phyloP scores from a whole-genome alignment of 2,888 invertebrate genomes.

The Merodon equestris region DNA sequence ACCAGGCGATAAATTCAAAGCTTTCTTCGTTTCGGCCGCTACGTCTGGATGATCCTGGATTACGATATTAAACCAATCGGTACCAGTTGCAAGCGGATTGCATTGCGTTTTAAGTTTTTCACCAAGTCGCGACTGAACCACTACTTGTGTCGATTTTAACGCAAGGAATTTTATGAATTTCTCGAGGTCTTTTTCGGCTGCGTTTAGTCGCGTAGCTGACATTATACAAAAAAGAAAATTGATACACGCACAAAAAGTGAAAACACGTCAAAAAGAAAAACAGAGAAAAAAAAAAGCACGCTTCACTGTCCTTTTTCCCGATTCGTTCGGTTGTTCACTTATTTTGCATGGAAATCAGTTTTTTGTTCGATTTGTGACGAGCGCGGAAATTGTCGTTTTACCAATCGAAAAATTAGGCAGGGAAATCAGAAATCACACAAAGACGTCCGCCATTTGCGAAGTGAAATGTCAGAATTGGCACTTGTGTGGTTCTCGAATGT shows the following conservation, averaged over 20 bases:
- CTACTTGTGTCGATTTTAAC: slow-evolving; percentile 92
- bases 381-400: slow-evolving; percentile 21
- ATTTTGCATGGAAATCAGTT: slow-evolving; percentile 13
- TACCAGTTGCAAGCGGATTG: slow-evolving; percentile 87
- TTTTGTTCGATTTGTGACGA: slow-evolving; percentile 11
- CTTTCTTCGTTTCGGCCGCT: slow-evolving; percentile 87
- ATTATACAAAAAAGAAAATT: slow-evolving; percentile 68
- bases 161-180: slow-evolving; percentile 94
- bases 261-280: slow-evolving; percentile 37
- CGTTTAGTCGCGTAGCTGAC: slow-evolving; percentile 75
- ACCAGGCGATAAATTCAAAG: slow-evolving; percentile 79
- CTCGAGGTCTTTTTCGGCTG: slow-evolving; percentile 89
- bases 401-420: neutral
- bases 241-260: slow-evolving; percentile 11
- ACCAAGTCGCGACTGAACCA: slow-evolving; percentile 94
- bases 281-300: neutral
- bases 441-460: slow-evolving; percentile 68
- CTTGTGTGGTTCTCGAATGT: slow-evolving; percentile 49
- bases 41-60: slow-evolving; percentile 92
- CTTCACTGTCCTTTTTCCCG: neutral
- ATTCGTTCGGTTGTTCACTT: slow-evolving; percentile 23
- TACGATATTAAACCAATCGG: slow-evolving; percentile 95
- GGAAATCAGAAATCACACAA: slow-evolving; percentile 47
- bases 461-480: slow-evolving; percentile 63
- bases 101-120: slow-evolving; percentile 90